Evolutionary conservation across 2,888 invertebrate genomes (phyloP).

Genomic region (Electrophaes corylata): DNA sequence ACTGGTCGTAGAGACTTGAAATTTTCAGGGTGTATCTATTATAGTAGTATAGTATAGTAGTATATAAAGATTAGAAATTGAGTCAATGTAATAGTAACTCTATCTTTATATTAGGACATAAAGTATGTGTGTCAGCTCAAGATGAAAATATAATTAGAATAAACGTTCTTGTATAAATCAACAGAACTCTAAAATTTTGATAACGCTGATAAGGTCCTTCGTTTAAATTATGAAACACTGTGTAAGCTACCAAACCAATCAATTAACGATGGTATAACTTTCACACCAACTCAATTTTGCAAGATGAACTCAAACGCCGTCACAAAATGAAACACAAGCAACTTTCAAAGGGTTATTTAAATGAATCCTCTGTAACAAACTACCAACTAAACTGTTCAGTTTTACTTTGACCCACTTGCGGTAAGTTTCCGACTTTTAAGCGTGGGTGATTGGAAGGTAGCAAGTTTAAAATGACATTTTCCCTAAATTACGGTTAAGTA

Average conservation of each 20-base stretch:
- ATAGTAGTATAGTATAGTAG: too few relatives aligned
- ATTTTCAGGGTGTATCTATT: too few relatives aligned
- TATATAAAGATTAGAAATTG: too few relatives aligned
- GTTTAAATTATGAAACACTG: background rate
- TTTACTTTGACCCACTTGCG: constrained; percentile 38
- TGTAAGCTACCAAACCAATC: background rate
- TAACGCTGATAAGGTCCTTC: too few relatives aligned
- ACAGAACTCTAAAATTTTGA: too few relatives aligned
- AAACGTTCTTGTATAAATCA: too few relatives aligned
- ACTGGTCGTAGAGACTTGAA: too few relatives aligned
- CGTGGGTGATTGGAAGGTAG: constrained; percentile 36
- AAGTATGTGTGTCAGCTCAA: too few relatives aligned
- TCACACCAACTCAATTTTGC: constrained; percentile 28
- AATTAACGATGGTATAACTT: constrained; percentile 18
- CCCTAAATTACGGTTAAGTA: constrained; percentile 34
- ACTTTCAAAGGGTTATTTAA: constrained; percentile 38
- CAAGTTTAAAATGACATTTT: constrained; percentile 36
- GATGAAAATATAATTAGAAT: too few relatives aligned
- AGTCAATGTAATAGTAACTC: too few relatives aligned
- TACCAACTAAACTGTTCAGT: constrained; percentile 39
- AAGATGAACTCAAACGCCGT: constrained; percentile 28
- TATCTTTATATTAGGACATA: too few relatives aligned
- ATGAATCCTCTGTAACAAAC: constrained; percentile 36
- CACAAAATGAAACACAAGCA: constrained; percentile 32
- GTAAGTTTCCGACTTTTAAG: constrained; percentile 35